Conservation (phyloP, 2,888 invertebrate species). For the Eledone cirrhosa region DNA sequence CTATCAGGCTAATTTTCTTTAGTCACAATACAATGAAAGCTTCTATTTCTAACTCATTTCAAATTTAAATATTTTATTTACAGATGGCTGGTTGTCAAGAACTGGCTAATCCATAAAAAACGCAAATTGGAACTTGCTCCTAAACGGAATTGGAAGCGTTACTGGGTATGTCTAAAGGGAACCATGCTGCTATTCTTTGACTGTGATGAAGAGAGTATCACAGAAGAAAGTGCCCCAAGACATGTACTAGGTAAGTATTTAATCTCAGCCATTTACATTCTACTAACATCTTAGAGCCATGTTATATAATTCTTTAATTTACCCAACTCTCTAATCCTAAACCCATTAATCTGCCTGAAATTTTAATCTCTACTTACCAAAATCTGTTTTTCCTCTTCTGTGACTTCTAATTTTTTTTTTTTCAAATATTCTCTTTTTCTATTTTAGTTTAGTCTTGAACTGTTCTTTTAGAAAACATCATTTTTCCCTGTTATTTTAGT, state of each 20-base stretch:
- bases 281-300: not conserved
- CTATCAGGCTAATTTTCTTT: no score
- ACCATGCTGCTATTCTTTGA: conserved; percentile 91
- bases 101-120: conserved; percentile 95
- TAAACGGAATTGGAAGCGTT: conserved; percentile 97
- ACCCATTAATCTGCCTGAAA: not conserved
- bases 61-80: conserved; percentile 15
- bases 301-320: not conserved
- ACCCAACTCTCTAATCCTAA: not conserved
- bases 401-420: no score
- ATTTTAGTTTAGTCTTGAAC: no score
- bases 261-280: not conserved
- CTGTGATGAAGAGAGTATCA: conserved; percentile 57
- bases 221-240: conserved; percentile 58
- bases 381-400: no score
- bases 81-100: conserved; percentile 97
- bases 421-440: no score
- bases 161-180: conserved; percentile 98
- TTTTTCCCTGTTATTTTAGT: no score
- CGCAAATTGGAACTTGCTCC: conserved; percentile 95
- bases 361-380: no score
- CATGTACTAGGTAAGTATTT: conserved; percentile 60
- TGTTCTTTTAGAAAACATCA: no score
- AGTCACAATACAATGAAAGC: no score
- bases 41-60: no score